A percentile compares a stretch with the other conserved stretches of the same genome.
Evolutionary conservation across 2,113 vertebrate species (phyloP).

Genomic region (Micromys minutus): DNA sequence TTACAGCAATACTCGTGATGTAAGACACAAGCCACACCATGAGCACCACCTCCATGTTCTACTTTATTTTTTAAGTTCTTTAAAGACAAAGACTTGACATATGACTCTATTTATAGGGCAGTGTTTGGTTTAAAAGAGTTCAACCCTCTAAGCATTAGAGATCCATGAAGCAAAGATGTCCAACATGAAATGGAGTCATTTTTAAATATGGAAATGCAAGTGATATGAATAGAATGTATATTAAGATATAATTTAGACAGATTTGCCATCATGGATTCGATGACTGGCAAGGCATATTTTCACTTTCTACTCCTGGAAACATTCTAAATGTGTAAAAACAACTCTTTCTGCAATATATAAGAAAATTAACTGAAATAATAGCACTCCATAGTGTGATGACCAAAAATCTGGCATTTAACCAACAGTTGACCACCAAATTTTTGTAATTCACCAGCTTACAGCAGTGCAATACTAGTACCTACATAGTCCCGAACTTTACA

Average conservation of each 20-base stretch:
- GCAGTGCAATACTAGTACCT: conserved; percentile 44
- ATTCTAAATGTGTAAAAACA: conserved; percentile 48
- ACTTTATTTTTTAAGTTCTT: not conserved
- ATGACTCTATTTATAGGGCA: conserved; percentile 72
- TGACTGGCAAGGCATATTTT: conserved; percentile 58
- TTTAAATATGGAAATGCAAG: conserved; percentile 78
- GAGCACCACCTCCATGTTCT: not conserved
- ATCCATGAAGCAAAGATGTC: conserved; percentile 77
- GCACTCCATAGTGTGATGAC: not conserved
- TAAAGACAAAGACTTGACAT: not conserved
- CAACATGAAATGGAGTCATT: conserved; percentile 69
- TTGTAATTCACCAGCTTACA: conserved; percentile 44
- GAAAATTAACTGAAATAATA: conserved; percentile 61
- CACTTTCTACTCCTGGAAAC: conserved; percentile 17
- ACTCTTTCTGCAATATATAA: conserved; percentile 32
- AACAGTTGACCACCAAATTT: not conserved
- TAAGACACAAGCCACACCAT: not conserved
- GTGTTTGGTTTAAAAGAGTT: conserved; percentile 74
- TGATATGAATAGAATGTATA: conserved; percentile 79
- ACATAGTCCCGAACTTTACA: not conserved
- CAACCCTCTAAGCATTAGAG: conserved; percentile 65
- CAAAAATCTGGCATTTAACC: not conserved
- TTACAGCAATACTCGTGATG: not conserved
- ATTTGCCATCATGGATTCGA: conserved; percentile 53
- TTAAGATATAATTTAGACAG: conserved; percentile 70